Evolutionary conservation across 2,797 vertebrate genomes (phyloP), one percentile per base, ranked within the genome.

Genomic region (Brachymystax lenok): DNA sequence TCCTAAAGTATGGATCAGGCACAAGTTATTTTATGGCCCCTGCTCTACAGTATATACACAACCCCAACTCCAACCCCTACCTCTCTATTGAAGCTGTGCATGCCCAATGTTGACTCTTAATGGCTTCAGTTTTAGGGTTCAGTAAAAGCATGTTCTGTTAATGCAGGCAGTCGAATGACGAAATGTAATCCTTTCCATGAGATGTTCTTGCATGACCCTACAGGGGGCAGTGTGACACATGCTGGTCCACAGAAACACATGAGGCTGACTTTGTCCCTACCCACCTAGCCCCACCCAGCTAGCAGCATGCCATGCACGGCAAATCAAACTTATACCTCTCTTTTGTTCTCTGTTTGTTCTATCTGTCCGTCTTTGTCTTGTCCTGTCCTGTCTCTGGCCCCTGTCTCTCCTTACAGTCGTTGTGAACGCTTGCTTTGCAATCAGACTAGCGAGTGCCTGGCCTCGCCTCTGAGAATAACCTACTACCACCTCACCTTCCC

Each of bases 341-440:
- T 91, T 71, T 88, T 67, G 87, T 78, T 75, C n/a, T 76, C 78
- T 74, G 67, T 8, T 30, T 68, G 74, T 69, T 35, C 13, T 46
- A 46, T 63, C 63, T 69, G 5, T 76, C 52, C 59, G 21, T 90
- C n/a, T 88, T 79, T 89, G 83, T 46, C 40, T 46, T 46, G 40
- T 89, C 87, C 69, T 63, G 33, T 52, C 66, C 77, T 74, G 52
- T 74, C n/a, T 77, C 56, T 71, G 64, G 56, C 76, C 46, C 85
- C 16, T 80, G 92, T 90, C 79, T 87, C 92, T 91, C 78, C 89
- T 96, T 96, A 93, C 97, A 99, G 98, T 95, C 96, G 97, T 96
- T 99, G 98, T 61, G 98, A 99, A 92, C 98, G 97, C 95, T 97
- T 99, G 96, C 95, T 97, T 96, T 99, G 98, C 95, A 95, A 95